Evolutionary conservation across 2,113 vertebrate species (phyloP).

Genomic region (Lanius ludovicianus): DNA sequence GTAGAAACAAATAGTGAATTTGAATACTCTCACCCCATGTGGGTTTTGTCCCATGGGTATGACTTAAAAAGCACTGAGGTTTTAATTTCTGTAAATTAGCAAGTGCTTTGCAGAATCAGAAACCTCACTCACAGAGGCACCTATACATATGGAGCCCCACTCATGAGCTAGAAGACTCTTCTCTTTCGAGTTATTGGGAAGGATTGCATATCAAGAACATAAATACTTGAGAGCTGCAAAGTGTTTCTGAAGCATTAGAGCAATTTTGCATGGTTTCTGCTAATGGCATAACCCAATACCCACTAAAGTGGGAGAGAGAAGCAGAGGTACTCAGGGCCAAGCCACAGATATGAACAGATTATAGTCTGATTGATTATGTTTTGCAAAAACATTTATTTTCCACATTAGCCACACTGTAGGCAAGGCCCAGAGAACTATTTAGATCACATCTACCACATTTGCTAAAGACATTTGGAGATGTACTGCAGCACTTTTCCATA

Average conservation of each 20-base stretch:
- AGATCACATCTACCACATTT: neutral
- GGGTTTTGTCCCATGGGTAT: neutral
- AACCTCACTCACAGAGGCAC: neutral
- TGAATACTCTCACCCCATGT: neutral
- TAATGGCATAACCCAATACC: neutral
- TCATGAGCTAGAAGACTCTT: neutral
- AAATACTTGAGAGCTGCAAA: neutral
- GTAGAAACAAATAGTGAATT: neutral
- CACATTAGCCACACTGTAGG: neutral
- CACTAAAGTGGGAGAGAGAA: neutral
- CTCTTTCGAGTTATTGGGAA: neutral
- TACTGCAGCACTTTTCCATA: neutral
- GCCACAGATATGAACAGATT: neutral
- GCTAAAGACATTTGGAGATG: neutral
- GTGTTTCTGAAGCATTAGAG: neutral
- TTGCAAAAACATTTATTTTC: neutral
- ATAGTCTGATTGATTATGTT: neutral
- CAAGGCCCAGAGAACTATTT: neutral
- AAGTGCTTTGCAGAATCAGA: neutral
- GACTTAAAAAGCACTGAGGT: neutral
- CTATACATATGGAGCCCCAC: neutral
- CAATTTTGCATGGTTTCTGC: neutral
- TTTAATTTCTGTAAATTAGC: neutral
- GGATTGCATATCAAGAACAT: neutral
- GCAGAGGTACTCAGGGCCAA: neutral